These are phyloP conservation scores for Herpetotheres cachinnans DNA, from an alignment of 2,113 vertebrate genomes.

Conservation along the genomic window DNA sequence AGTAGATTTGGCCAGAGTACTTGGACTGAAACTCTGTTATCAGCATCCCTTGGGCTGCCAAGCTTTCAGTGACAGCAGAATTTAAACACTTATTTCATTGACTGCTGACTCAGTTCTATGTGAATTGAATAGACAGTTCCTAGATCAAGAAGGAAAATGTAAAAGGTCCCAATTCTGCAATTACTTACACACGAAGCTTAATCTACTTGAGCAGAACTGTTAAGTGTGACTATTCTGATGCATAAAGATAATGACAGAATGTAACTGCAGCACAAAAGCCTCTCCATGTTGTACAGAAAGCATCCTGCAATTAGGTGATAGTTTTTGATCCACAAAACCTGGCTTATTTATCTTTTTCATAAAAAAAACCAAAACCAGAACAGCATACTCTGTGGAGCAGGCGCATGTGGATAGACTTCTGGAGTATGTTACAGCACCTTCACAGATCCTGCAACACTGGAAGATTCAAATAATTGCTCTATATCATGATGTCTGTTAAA, in stretches of 20 bases:
- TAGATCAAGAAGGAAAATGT: background rate
- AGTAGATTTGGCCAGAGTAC: slow-evolving; percentile 1
- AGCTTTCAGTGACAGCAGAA: slow-evolving; percentile 41
- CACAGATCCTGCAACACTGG: background rate
- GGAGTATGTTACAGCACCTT: background rate
- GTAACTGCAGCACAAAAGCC: background rate
- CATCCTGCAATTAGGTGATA: background rate
- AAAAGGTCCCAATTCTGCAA: background rate
- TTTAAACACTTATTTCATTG: slow-evolving; percentile 44
- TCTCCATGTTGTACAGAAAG: background rate
- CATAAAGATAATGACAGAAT: background rate
- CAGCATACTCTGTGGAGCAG: background rate
- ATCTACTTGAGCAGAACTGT: background rate
- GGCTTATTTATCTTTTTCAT: background rate
- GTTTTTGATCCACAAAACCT: background rate
- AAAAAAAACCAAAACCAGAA: background rate
- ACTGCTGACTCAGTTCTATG: slow-evolving; percentile 54
- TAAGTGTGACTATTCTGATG: background rate
- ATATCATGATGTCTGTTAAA: background rate
- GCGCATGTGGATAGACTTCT: background rate
- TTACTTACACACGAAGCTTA: background rate
- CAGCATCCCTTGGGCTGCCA: slow-evolving; percentile 43
- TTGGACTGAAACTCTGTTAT: slow-evolving; percentile 31
- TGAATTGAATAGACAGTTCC: slow-evolving; percentile 7
- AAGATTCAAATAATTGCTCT: background rate